These are phyloP conservation scores for Cyclopterus lumpus DNA, from an alignment of 2,797 vertebrate species.

Conservation along the genomic window DNA sequence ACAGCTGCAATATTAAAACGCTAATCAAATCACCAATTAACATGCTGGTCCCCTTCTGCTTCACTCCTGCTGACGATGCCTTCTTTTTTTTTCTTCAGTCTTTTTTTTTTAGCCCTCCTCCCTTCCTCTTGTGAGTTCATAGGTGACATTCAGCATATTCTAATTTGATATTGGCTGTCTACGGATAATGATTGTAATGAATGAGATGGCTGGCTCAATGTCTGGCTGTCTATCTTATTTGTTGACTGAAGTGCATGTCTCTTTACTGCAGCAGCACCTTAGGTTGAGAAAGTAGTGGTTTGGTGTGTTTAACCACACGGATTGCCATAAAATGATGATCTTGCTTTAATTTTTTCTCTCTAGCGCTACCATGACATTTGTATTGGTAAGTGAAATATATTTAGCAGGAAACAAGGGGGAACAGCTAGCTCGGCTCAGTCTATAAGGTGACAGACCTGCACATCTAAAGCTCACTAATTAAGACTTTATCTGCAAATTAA, in stretches of 20 bases:
- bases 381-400: slow-evolving; percentile 2
- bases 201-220: slow-evolving; percentile 44
- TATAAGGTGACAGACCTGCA: not conserved
- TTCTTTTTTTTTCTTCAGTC: slow-evolving; percentile 29
- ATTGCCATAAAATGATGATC: not conserved
- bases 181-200: slow-evolving; percentile 51
- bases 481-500: not conserved
- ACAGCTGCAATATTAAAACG: slow-evolving; percentile 83
- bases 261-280: slow-evolving; percentile 10
- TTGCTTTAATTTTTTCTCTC: not conserved
- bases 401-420: not conserved
- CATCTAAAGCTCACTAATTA: not conserved
- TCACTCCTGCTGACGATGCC: slow-evolving; percentile 71
- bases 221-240: slow-evolving; percentile 35
- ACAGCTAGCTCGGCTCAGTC: not conserved
- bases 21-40: slow-evolving; percentile 84
- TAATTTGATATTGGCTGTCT: slow-evolving; percentile 56
- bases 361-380: not conserved
- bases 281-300: not conserved
- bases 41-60: slow-evolving; percentile 73
- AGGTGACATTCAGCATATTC: slow-evolving; percentile 59
- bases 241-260: slow-evolving; percentile 29
- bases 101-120: slow-evolving; percentile 37
- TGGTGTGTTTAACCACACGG: not conserved
- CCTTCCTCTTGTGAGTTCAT: slow-evolving; percentile 43